phyloP scores from a whole-genome alignment of 2,113 vertebrate genomes.

The Syrrhaptes paradoxus region DNA sequence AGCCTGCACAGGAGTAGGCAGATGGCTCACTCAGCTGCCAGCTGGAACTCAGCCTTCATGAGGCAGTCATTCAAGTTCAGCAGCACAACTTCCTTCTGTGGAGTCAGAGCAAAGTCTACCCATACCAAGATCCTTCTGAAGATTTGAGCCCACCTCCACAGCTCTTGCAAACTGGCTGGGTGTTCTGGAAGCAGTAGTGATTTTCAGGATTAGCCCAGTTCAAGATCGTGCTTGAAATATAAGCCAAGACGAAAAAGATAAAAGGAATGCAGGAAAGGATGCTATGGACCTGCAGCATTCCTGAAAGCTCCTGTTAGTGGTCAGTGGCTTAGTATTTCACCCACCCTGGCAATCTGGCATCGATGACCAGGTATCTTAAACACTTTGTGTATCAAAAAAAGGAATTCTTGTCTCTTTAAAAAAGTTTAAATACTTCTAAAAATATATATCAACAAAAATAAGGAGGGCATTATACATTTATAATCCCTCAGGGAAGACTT shows the following conservation, averaged over 20 bases:
- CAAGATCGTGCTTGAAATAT: not conserved
- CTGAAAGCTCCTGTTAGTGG: not conserved
- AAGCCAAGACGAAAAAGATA: not conserved
- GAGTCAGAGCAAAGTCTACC: not conserved
- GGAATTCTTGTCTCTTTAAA: not conserved
- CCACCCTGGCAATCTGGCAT: not conserved
- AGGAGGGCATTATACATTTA: not conserved
- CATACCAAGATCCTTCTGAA: not conserved
- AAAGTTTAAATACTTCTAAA: not conserved
- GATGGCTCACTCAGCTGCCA: conserved; percentile 51
- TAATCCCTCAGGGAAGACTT: not conserved
- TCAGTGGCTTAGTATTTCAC: not conserved
- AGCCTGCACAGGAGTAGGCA: conserved; percentile 50
- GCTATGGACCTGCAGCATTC: not conserved
- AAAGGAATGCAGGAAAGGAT: not conserved
- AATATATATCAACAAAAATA: not conserved
- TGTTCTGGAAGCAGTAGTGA: not conserved
- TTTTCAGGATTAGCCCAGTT: not conserved
- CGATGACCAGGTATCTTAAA: not conserved
- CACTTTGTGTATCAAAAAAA: not conserved
- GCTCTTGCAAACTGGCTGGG: not conserved
- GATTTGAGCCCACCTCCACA: not conserved
- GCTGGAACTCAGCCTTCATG: conserved; percentile 47
- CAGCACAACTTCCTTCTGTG: not conserved
- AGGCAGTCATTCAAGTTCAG: conserved; percentile 31